Conservation (phyloP, 2,797 vertebrate genomes). For the Varecia variegata region DNA sequence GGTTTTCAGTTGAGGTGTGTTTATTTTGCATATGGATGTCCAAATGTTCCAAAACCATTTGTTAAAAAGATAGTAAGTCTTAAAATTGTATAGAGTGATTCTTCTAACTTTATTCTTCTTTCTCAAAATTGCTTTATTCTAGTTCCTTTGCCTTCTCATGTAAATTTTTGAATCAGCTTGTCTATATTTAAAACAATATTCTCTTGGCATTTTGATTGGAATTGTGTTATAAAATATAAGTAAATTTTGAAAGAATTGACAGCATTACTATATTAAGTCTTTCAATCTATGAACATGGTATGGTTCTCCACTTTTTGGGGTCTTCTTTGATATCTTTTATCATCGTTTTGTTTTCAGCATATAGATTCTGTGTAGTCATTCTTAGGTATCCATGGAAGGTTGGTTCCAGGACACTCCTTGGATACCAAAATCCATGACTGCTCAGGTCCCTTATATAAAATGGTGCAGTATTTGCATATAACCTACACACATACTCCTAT, state of each 20-base stretch:
- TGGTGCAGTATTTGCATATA: background rate
- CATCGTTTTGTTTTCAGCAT: background rate
- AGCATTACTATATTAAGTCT: background rate
- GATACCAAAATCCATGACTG: background rate
- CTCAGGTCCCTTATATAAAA: background rate
- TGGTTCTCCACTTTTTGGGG: background rate
- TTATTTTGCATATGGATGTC: background rate
- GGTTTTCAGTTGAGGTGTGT: background rate
- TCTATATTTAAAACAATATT: background rate
- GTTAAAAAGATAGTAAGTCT: background rate
- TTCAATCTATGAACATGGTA: background rate
- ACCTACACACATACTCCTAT: background rate
- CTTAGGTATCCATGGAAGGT: background rate
- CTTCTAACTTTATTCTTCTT: background rate
- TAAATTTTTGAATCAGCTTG: background rate
- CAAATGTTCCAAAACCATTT: background rate
- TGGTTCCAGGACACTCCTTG: background rate
- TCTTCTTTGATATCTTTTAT: background rate
- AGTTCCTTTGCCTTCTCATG: background rate
- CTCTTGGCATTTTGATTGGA: background rate
- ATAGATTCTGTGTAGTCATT: background rate
- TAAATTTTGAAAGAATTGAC: background rate
- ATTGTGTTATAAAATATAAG: background rate
- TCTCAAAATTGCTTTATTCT: background rate
- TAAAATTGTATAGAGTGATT: background rate